These are phyloP conservation scores for Spilosoma lubricipeda DNA, from an alignment of 2,888 invertebrate genomes.

Conservation along the genomic window DNA sequence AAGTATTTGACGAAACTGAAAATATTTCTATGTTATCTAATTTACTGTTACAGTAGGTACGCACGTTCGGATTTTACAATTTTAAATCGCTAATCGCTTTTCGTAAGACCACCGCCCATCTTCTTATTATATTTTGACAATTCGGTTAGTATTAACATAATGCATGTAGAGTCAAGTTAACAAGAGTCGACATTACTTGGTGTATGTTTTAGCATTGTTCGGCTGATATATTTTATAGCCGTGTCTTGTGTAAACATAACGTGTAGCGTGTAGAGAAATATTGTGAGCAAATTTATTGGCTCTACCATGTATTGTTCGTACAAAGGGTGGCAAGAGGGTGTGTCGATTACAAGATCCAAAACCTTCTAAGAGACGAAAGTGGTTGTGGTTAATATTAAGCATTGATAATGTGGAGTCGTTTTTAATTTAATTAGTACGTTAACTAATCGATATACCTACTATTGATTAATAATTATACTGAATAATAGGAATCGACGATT, in stretches of 20 bases:
- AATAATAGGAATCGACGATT: background rate
- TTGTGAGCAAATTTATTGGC: constrained; percentile 82
- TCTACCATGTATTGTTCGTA: constrained; percentile 74
- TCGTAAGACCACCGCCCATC: constrained; percentile 51
- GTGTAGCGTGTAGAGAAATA: constrained; percentile 79
- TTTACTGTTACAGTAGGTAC: background rate
- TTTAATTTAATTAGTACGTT: background rate
- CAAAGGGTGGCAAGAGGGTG: constrained; percentile 63
- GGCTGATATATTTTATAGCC: constrained; percentile 80
- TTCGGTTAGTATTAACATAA: constrained; percentile 79
- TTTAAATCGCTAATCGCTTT: constrained; percentile 54
- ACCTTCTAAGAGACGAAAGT: constrained; percentile 24
- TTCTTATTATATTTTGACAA: constrained; percentile 78
- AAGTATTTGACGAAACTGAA: background rate
- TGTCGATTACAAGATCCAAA: constrained; percentile 47
- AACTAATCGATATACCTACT: background rate
- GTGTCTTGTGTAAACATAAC: constrained; percentile 84
- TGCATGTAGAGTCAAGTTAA: constrained; percentile 70
- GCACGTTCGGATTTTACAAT: background rate
- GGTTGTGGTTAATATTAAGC: background rate
- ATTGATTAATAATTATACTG: background rate
- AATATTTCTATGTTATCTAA: background rate
- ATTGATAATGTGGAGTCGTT: constrained; percentile 4
- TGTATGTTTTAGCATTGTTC: constrained; percentile 82
- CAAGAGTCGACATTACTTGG: constrained; percentile 71